Evolutionary conservation across 2,888 invertebrate species (phyloP).

Genomic region (Limnephilus auricula): DNA sequence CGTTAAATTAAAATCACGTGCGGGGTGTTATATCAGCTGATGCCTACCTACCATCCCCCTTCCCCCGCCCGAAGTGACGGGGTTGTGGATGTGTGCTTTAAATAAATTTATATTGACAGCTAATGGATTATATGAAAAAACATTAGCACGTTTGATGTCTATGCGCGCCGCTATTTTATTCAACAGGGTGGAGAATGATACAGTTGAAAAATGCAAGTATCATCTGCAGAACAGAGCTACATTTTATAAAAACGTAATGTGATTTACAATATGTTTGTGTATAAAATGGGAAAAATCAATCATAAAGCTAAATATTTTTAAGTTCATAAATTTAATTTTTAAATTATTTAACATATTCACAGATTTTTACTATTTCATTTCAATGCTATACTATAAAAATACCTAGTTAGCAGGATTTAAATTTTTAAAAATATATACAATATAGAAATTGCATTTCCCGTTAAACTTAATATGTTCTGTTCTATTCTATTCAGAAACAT

Average conservation of each 20-base stretch:
- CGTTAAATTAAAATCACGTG: conserved; percentile 56
- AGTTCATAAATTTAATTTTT: too few relatives aligned
- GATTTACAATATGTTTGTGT: too few relatives aligned
- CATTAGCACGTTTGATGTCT: conserved; percentile 18
- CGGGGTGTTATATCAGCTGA: conserved; percentile 53
- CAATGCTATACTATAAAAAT: too few relatives aligned
- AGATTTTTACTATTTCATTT: too few relatives aligned
- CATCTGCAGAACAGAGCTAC: background rate
- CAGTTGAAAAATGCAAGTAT: background rate
- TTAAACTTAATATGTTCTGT: too few relatives aligned
- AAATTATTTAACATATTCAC: too few relatives aligned
- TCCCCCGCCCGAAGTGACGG: background rate
- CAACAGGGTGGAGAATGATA: background rate
- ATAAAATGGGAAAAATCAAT: too few relatives aligned
- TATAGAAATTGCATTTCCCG: too few relatives aligned
- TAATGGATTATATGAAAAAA: conserved; percentile 40
- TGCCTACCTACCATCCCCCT: background rate
- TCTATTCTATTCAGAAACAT: too few relatives aligned
- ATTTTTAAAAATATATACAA: too few relatives aligned
- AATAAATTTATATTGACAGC: conserved; percentile 46
- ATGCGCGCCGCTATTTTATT: background rate
- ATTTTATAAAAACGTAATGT: background rate
- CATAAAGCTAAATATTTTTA: too few relatives aligned
- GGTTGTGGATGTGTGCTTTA: conserved; percentile 23
- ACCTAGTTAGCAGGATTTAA: too few relatives aligned